Base-by-base conservation (phyloP, 2,888 invertebrate genomes). In the Hetaerina titia region DNA sequence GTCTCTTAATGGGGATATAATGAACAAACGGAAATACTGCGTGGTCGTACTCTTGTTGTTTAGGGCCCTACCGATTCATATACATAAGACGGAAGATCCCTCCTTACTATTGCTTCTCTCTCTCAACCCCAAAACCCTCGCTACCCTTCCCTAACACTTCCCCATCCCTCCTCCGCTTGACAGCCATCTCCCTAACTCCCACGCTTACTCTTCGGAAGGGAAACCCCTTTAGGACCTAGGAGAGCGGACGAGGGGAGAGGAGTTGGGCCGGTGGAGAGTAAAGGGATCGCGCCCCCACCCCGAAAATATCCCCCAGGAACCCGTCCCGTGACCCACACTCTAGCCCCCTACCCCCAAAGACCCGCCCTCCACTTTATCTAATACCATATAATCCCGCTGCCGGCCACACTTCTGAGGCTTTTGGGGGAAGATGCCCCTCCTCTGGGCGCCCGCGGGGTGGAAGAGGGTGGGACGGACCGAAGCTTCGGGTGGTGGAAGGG, bases 351-450 rank as follows among this genome's bases (percentile, higher is more conserved):
- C 45, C 45, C 45, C 45, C 45, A 22, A 22, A 60, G 90, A 58
- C 90, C 64, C 90, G 57, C 89, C 90, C 63, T 69, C 90, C 90
- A 90, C 90, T 92, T 92, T 92, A 92, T 92, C 92, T 92, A 92
- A 92, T 92, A 69, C 92, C 92, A 74, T 92, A 92, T 92, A 92
- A 92, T 92, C 92, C 69, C 92, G 57, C 92, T 64, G 64, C 45
- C 45, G 90, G 90, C 90, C 92, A 74, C 92, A 92, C 92, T 92
- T 64, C 92, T 92, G 92, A 92, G 92, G 92, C 92, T 92, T 92
- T 69, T 31, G 31, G 22, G 81, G 7, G 25, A 69, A 64, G 25
- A 63, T 63, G 64, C 64, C 90, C 45, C 45, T 45, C 81, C 25
- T 31, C 17, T 22, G 19, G 19, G n/a, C 0, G 9, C 45, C 81